Evolutionary conservation across 2,113 vertebrate species (phyloP), one percentile per base, ranked within the genome.

Genomic region (Hystrix cristata): DNA sequence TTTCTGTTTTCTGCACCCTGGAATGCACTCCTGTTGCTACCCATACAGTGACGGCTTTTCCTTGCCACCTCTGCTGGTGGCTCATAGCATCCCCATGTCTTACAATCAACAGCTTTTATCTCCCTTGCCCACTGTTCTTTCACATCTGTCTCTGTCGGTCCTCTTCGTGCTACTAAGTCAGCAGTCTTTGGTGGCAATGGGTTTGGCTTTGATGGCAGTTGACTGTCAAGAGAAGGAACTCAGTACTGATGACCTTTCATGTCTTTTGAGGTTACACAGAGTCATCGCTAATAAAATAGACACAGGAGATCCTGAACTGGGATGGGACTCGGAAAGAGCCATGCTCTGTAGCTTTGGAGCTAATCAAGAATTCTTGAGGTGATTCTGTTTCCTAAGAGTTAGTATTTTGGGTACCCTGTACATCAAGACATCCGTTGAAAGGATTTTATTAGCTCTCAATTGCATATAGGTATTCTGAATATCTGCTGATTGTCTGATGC

Each of bases 181-280:
- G 53, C 57, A 94, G 95, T 92, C 48, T 86, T 96, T 78, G 65
- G 94, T 95, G 79, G 90, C 84, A 69, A 0, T 90, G 38, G 67
- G 62, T 11, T 71, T 84, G 64, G 34, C 90, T 97, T 98, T 98
- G 96, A 98, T 92, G 80, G 64, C 76, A 83, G 95, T 90, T 60
- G 92, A 51, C 93, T 95, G 96, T 84, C 60, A 67, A 67, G 90
- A 93, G 95, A n/a, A 92, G 90, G 76, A 90, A 90, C 93, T 96
- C 76, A 69, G 94, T 78, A 67, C n/a, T 82, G n/a, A 59, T 92
- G 71, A 92, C 64, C 55, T 60, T 80, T 89, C 82, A 76, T 97
- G 80, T 90, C 55, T 64, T 89, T 81, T 23, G 55, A 93, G 72
- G 84, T 96, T 92, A 85, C 29, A 51, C 13, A 81, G 23, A 48